Conservation (phyloP, 2,113 vertebrate genomes). For the Lophura nycthemera region DNA sequence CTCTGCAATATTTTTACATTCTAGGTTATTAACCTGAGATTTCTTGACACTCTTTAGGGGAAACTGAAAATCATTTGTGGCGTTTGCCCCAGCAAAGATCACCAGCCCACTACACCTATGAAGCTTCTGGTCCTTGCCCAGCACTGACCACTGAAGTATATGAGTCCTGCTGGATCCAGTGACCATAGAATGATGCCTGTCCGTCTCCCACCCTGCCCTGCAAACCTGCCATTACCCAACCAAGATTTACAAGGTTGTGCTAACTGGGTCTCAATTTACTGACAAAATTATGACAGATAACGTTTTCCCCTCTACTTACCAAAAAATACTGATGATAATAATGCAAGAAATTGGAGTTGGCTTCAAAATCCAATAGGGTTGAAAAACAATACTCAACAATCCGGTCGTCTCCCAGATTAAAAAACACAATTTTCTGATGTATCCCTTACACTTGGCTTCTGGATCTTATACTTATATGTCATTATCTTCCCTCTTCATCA, state of each 20-base stretch:
- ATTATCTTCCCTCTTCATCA: background rate
- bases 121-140: background rate
- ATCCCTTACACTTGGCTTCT: rapidly evolving
- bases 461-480: background rate
- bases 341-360: background rate
- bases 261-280: background rate
- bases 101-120: background rate
- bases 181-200: rapidly evolving
- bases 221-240: rapidly evolving
- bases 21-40: background rate
- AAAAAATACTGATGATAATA: background rate
- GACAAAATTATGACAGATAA: background rate
- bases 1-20: background rate
- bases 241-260: background rate
- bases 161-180: background rate
- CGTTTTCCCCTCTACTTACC: background rate
- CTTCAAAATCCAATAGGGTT: background rate
- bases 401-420: rapidly evolving
- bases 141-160: rapidly evolving
- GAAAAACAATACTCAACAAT: background rate
- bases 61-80: background rate
- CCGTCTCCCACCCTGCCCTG: background rate
- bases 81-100: background rate
- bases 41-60: rapidly evolving
- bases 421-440: background rate